phyloP scores from a whole-genome alignment of 2,888 invertebrate species.

The Caenorhabditis sp. region DNA sequence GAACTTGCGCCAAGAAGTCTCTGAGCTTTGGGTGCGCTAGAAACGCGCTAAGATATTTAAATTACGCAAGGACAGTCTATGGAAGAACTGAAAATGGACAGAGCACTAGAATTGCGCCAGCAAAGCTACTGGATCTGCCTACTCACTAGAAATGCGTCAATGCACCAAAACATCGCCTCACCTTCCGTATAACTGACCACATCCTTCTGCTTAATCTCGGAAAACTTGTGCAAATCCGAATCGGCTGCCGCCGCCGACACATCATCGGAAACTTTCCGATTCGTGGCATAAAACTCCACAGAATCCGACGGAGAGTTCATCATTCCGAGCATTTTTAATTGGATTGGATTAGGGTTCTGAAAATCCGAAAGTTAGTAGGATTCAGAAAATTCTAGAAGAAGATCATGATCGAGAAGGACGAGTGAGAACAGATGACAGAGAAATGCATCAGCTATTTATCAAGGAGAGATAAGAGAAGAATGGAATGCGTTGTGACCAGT shows the following conservation, averaged over 20 bases:
- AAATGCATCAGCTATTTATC: too few relatives aligned
- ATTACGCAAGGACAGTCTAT: too few relatives aligned
- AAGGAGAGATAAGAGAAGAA: constrained; percentile 20
- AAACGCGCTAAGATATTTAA: too few relatives aligned
- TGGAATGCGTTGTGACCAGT: constrained; percentile 43
- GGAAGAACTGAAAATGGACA: not conserved
- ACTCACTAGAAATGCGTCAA: not conserved
- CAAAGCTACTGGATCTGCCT: too few relatives aligned
- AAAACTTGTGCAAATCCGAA: constrained; percentile 67
- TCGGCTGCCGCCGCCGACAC: constrained; percentile 15
- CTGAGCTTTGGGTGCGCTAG: too few relatives aligned
- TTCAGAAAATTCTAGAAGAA: constrained; percentile 3
- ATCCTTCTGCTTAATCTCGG: constrained; percentile 69
- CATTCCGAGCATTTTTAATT: constrained; percentile 72
- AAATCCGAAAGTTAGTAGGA: not conserved
- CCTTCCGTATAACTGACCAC: constrained; percentile 71
- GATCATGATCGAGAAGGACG: constrained; percentile 26
- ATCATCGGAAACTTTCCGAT: constrained; percentile 42
- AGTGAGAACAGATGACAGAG: constrained; percentile 1
- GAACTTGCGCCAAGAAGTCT: too few relatives aligned
- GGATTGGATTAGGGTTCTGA: not conserved
- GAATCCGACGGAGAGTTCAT: constrained; percentile 72
- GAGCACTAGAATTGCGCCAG: not conserved
- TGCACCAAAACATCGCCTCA: constrained; percentile 17
- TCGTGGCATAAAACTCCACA: constrained; percentile 72